Evolutionary conservation across 2,113 vertebrate species (phyloP).

Genomic region (Scolopax mira): DNA sequence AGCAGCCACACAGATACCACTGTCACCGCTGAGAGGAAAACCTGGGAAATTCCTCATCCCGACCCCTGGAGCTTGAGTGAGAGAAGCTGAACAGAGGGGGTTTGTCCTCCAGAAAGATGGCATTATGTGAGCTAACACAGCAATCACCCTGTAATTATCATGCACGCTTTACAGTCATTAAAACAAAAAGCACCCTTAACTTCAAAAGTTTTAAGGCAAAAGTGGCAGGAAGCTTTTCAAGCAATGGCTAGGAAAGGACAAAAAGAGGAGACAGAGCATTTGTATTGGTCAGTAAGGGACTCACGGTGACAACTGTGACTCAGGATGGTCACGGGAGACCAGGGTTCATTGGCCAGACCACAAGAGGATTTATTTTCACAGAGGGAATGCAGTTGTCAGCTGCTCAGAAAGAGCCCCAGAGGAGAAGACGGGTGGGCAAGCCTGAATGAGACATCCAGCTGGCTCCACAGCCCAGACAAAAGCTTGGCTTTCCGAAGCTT

Average conservation of each 20-base stretch:
- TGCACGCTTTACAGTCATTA: neutral
- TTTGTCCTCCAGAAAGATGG: neutral
- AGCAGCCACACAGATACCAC: neutral
- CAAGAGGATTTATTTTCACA: neutral
- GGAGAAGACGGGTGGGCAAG: neutral
- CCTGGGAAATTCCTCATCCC: neutral
- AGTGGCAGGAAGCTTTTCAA: neutral
- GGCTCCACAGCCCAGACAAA: neutral
- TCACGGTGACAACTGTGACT: neutral
- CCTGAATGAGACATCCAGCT: neutral
- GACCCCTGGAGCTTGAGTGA: neutral
- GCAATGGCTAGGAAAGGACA: neutral
- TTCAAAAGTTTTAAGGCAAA: neutral
- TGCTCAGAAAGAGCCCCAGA: neutral
- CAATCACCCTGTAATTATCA: neutral
- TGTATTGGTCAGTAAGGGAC: neutral
- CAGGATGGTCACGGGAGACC: neutral
- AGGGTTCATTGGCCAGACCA: neutral
- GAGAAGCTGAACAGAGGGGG: neutral
- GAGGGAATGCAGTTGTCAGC: neutral
- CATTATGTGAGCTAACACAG: neutral
- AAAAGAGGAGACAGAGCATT: neutral
- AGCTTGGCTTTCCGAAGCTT: neutral
- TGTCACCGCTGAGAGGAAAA: neutral
- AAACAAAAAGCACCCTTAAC: neutral